Evolutionary conservation across 2,888 invertebrate species (phyloP).

Genomic region (Calliphora vomitoria): DNA sequence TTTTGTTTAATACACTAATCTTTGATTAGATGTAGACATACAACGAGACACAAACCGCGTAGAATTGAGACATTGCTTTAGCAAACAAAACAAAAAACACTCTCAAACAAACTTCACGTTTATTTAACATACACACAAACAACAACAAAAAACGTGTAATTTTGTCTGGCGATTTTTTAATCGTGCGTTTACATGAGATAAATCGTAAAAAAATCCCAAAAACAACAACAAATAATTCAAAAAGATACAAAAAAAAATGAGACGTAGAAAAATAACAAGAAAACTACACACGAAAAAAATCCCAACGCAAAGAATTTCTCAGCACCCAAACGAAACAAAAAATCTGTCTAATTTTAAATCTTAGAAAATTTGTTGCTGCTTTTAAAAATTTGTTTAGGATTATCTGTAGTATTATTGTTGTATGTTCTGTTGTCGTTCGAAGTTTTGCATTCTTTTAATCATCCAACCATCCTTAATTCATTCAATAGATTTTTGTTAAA

Average conservation of each 20-base stretch:
- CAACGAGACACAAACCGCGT: slow-evolving; percentile 25
- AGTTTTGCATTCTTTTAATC: slow-evolving; percentile 27
- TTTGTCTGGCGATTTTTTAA: slow-evolving; percentile 45
- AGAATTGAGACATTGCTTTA: slow-evolving; percentile 19
- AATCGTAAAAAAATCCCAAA: not conserved
- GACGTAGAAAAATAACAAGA: slow-evolving; percentile 22
- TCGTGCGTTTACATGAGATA: not conserved
- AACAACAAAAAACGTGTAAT: slow-evolving; percentile 19
- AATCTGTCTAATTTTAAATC: slow-evolving; percentile 72
- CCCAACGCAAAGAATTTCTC: slow-evolving; percentile 75
- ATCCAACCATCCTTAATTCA: slow-evolving; percentile 27
- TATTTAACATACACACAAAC: slow-evolving; percentile 1
- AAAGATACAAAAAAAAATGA: slow-evolving; percentile 20
- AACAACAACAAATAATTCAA: not conserved
- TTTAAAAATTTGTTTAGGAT: slow-evolving; percentile 36
- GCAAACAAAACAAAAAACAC: slow-evolving; percentile 4
- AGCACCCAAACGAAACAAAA: slow-evolving; percentile 7
- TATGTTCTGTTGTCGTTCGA: slow-evolving; percentile 3
- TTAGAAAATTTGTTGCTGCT: slow-evolving; percentile 16
- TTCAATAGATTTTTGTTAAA: slow-evolving; percentile 26
- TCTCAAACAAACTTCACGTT: slow-evolving; percentile 24
- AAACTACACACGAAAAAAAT: slow-evolving; percentile 53
- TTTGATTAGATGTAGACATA: slow-evolving; percentile 16
- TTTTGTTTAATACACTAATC: slow-evolving; percentile 15
- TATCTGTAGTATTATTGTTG: slow-evolving; percentile 6